Evolutionary conservation across 2,797 vertebrate species (phyloP).

Genomic region (Cetoscarus ocellatus): DNA sequence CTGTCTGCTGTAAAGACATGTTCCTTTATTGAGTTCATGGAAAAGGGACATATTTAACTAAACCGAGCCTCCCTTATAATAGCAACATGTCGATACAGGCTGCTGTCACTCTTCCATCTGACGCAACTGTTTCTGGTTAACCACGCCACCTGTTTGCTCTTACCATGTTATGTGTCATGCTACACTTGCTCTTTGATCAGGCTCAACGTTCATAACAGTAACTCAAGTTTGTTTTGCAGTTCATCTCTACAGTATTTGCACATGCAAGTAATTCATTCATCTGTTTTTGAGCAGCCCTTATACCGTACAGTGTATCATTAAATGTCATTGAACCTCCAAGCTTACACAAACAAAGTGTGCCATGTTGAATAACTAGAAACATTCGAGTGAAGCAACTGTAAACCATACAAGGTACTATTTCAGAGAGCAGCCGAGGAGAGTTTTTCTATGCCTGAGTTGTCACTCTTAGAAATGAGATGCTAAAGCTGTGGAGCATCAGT

Average conservation of each 20-base stretch:
- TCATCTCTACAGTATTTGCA: not conserved
- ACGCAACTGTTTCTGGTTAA: not conserved
- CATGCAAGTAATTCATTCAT: not conserved
- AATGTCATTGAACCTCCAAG: not conserved
- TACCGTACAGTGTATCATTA: not conserved
- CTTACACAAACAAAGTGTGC: not conserved
- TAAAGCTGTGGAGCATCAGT: no score
- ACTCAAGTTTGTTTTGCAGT: not conserved
- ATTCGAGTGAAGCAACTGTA: not conserved
- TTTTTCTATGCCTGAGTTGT: no score
- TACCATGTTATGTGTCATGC: not conserved
- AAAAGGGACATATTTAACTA: conserved; percentile 4
- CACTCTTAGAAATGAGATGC: no score
- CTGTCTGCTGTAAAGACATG: not conserved
- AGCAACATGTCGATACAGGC: not conserved
- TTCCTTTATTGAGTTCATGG: conserved; percentile 1
- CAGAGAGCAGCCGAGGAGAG: not conserved
- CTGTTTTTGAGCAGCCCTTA: not conserved
- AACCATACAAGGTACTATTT: not conserved
- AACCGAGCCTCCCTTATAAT: not conserved
- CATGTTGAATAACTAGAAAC: conserved; percentile 1
- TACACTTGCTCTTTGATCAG: not conserved
- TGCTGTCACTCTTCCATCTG: not conserved
- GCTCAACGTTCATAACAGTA: not conserved
- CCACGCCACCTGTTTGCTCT: conserved; percentile 2